Conservation (phyloP, 2,797 vertebrate species). For the Pogonophryne albipinna region DNA sequence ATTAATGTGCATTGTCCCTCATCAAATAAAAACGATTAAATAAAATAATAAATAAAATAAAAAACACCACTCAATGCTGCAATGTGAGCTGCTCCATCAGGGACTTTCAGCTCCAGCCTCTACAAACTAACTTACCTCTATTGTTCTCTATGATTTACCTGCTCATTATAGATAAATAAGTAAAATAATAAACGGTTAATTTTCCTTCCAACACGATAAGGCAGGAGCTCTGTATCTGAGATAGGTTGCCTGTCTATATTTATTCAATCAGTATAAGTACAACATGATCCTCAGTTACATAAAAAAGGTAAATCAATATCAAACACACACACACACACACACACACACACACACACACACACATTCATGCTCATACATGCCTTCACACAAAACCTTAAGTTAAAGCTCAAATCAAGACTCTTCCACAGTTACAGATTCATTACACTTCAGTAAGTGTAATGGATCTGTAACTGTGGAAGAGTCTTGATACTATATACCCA, state of each 20-base stretch:
- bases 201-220: constrained; percentile 3
- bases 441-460: too few species aligned
- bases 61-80: not conserved
- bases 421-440: not conserved
- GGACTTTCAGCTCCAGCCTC: not conserved
- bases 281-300: constrained; percentile 47
- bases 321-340: not conserved
- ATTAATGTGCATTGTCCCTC: too few species aligned
- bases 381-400: constrained; percentile 14
- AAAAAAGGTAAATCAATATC: constrained; percentile 44
- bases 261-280: constrained; percentile 37
- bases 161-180: too few species aligned
- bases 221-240: constrained; percentile 1
- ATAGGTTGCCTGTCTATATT: constrained; percentile 37
- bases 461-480: too few species aligned
- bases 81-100: not conserved
- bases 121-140: not conserved
- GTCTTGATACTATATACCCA: too few species aligned
- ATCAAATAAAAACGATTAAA: too few species aligned
- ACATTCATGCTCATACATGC: not conserved
- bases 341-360: too few species aligned
- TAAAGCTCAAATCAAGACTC: constrained; percentile 1
- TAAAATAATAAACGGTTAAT: too few species aligned
- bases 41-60: too few species aligned
- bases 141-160: too few species aligned